Base-by-base conservation (phyloP, 2,113 vertebrate species). In the Macquaria australasica region DNA sequence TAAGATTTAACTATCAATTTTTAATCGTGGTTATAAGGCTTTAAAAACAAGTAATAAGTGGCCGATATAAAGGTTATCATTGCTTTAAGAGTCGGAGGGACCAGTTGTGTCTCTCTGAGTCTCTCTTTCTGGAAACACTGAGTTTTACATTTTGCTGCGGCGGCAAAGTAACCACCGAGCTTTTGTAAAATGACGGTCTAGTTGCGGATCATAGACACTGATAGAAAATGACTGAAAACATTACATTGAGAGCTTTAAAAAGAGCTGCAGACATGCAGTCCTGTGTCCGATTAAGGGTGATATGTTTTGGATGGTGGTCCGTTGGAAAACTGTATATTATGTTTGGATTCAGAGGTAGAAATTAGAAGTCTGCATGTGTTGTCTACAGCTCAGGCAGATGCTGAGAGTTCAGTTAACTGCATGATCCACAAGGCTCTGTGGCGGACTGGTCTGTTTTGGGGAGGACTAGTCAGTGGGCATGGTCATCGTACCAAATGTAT, bases 21-120 rank as follows among this genome's bases (percentile, higher is more conserved):
- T 92, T 88, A 94, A 94, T 89, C 87, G 90, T 95, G 96, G 95
- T 96, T 96, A 93, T 93, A 96, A 95, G 94, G 96, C 95, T 96
- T 96, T 96, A 96, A 95, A 93, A 94, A 91, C 87, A 85, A 95
- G 94, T 95, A 95, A 95, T 95, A 95, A 94, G 94, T 94, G 93
- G 94, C 92, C 88, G 93, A 95, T 91, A 91, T 94, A 92, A 94
- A 92, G 92, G 93, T 95, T 96, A 93, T 95, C 92, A 91, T 93
- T 95, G 94, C 93, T 96, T 96, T 96, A 96, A 94, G 90, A 88
- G 87, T 89, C 87, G 37, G 91, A 90, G 93, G 83, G 91, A 92
- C 83, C 62, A 16, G 71, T 6, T 9, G 69, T n/a, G 89, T 85
- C 85, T 84, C 93, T 90, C 78, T 50, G 70, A 59, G 59, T 86